A percentile compares a stretch with the other conserved stretches of the same genome.
Conservation (phyloP, 1,140 invertebrate species). For the Drosophila ironensis region DNA sequence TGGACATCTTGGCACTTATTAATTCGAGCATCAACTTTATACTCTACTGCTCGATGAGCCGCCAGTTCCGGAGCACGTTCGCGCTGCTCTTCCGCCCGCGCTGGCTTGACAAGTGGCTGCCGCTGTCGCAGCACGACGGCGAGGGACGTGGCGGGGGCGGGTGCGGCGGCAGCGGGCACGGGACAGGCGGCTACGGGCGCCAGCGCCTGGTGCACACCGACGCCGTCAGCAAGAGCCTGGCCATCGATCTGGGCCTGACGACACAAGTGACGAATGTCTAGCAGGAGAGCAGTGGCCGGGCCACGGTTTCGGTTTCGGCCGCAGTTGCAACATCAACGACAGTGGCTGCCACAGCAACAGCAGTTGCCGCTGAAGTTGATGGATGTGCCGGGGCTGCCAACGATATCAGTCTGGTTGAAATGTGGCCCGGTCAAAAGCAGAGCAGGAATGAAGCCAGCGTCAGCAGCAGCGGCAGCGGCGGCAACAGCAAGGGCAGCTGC, state of each 20-base stretch:
- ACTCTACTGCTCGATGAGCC: constrained; percentile 98
- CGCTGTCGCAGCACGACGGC: constrained; percentile 83
- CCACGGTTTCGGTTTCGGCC: constrained; percentile 10
- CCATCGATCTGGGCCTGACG: constrained; percentile 73
- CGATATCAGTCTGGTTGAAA: constrained; percentile 66
- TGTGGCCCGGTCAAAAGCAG: constrained; percentile 32
- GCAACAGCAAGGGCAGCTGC: neutral
- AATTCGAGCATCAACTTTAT: constrained; percentile 99
- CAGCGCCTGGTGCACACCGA: constrained; percentile 64
- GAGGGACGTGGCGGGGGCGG: constrained; percentile 28
- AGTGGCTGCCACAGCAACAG: constrained; percentile 5
- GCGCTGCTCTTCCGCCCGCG: constrained; percentile 86
- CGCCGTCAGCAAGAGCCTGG: constrained; percentile 74
- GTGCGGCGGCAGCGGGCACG: constrained; percentile 20
- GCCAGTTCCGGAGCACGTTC: constrained; percentile 96
- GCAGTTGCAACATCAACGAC: constrained; percentile 44
- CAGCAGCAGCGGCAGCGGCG: too few species aligned
- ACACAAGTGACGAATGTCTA: constrained; percentile 82
- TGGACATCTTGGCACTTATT: constrained; percentile 97
- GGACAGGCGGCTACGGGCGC: constrained; percentile 45
- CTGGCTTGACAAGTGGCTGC: constrained; percentile 83
- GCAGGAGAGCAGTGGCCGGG: constrained; percentile 64
- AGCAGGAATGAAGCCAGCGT: neutral
- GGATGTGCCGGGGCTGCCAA: constrained; percentile 56
- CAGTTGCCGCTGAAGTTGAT: constrained; percentile 47